Evolutionary conservation across 2,797 vertebrate genomes (phyloP).

Genomic region (Schizothorax lantsangensis): DNA sequence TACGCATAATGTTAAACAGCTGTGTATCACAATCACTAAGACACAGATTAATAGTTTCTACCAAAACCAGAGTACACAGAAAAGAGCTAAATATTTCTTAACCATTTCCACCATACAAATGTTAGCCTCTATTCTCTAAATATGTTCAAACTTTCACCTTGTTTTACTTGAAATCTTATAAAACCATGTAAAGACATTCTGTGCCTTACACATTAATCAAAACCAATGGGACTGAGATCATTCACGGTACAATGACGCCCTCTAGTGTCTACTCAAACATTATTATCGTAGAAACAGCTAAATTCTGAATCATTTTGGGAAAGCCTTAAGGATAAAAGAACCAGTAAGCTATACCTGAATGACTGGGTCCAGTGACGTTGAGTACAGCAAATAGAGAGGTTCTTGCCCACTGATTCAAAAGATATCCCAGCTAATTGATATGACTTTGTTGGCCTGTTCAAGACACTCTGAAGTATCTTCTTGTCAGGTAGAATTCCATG

Average conservation of each 20-base stretch:
- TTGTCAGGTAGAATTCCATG: not conserved
- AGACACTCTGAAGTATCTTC: not conserved
- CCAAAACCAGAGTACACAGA: too few relatives aligned
- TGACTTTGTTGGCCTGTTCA: not conserved
- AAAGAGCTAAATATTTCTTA: not conserved
- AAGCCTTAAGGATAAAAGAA: not conserved
- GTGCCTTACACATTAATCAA: too few relatives aligned
- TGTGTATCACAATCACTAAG: not conserved
- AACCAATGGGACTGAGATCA: not conserved
- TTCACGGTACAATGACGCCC: not conserved
- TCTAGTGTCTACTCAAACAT: constrained; percentile 1
- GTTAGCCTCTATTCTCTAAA: not conserved
- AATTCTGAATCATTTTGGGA: not conserved
- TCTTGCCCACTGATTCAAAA: not conserved
- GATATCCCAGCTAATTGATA: not conserved
- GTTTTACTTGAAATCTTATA: not conserved
- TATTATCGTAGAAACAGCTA: not conserved
- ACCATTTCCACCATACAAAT: not conserved
- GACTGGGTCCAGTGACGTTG: not conserved
- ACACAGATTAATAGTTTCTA: not conserved
- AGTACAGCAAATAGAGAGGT: not conserved
- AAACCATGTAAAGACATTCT: not conserved
- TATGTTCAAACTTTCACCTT: not conserved
- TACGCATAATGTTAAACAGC: not conserved
- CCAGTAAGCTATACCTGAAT: not conserved